A percentile compares a stretch with the other conserved stretches of the same genome.
phyloP scores from a whole-genome alignment of 2,797 vertebrate species.

The Anisognathus igniventris region DNA sequence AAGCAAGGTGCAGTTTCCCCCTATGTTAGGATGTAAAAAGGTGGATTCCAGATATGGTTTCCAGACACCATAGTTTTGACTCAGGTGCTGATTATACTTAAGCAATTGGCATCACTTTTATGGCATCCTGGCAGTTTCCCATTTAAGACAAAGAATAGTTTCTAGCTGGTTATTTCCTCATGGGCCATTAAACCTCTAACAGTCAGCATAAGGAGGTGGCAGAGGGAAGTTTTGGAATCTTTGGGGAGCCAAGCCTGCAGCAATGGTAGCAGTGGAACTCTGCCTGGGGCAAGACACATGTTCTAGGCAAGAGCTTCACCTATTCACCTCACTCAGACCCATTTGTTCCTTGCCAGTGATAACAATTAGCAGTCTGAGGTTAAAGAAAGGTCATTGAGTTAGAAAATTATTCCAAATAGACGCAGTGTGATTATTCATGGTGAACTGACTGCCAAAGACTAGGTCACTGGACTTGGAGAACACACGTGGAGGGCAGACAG shows the following conservation, averaged over 20 bases:
- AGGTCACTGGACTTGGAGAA: background rate
- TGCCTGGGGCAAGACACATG: background rate
- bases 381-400: background rate
- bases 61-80: background rate
- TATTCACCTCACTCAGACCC: background rate
- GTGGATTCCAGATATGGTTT: background rate
- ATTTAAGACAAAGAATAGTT: background rate
- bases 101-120: background rate
- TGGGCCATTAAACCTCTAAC: background rate
- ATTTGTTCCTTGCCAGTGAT: background rate
- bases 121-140: background rate
- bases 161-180: background rate
- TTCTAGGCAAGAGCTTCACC: background rate
- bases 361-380: background rate
- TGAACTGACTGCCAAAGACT: background rate
- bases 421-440: background rate
- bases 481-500: background rate
- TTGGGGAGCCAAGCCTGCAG: background rate
- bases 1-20: background rate
- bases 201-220: background rate
- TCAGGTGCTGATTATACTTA: background rate
- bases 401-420: background rate
- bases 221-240: background rate
- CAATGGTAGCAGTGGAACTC: background rate
- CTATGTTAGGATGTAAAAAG: background rate